These are phyloP conservation scores for Fratercula arctica DNA, from an alignment of 2,797 vertebrate genomes.

Conservation along the genomic window DNA sequence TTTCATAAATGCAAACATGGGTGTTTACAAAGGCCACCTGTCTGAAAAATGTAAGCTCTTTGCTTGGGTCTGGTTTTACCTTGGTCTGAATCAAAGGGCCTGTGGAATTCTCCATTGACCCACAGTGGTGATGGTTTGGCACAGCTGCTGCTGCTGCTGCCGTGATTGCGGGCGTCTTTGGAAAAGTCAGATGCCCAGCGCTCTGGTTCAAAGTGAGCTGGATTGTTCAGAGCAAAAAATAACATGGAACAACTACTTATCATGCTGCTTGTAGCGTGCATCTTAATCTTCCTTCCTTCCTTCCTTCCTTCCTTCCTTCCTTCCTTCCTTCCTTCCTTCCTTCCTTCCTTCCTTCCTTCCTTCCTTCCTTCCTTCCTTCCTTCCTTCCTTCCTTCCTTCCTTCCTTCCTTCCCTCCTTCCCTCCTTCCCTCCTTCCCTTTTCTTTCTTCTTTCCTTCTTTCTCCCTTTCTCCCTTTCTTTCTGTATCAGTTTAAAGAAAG, in stretches of 20 bases:
- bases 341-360: background rate
- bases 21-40: conserved; percentile 56
- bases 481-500: conserved; percentile 17
- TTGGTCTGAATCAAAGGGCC: conserved; percentile 41
- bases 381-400: background rate
- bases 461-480: background rate
- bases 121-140: background rate
- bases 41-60: conserved; percentile 9
- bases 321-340: background rate
- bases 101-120: background rate
- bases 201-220: background rate
- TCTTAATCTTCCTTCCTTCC: background rate
- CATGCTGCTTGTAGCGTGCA: background rate
- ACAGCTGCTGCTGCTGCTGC: conserved; percentile 14
- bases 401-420: background rate
- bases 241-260: rapidly evolving
- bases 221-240: background rate
- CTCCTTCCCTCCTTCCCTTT: background rate
- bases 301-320: background rate
- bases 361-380: background rate
- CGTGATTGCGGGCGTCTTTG: background rate
- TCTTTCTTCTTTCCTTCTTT: background rate
- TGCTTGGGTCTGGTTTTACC: conserved; percentile 38
- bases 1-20: background rate
- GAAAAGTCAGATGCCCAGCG: background rate